Evolutionary conservation across 2,113 vertebrate species (phyloP).

Genomic region (Mesocricetus auratus): DNA sequence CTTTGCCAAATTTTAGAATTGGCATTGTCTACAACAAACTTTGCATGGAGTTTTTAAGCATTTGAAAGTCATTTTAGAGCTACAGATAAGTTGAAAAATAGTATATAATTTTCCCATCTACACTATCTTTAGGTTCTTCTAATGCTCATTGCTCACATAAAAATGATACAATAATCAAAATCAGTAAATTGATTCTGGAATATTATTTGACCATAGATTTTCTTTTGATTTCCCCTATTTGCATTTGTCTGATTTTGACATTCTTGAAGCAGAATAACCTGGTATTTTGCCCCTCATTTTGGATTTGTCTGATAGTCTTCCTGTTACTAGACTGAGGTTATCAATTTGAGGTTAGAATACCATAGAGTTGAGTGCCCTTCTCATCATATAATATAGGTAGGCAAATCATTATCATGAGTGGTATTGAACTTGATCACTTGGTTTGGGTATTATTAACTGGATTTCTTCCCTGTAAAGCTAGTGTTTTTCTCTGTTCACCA

Average conservation of each 20-base stretch:
- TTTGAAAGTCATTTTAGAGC: neutral
- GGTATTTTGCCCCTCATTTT: conserved; percentile 13
- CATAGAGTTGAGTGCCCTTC: neutral
- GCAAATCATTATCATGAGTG: neutral
- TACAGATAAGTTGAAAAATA: conserved; percentile 28
- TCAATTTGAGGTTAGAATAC: neutral
- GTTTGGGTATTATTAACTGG: neutral
- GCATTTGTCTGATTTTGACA: neutral
- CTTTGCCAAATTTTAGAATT: conserved; percentile 39
- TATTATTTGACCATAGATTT: neutral
- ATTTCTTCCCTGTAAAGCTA: neutral
- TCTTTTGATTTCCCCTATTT: neutral
- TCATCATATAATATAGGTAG: neutral
- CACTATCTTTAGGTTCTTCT: neutral
- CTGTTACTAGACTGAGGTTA: conserved; percentile 1
- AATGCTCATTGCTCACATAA: neutral
- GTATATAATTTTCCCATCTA: neutral
- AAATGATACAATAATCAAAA: neutral
- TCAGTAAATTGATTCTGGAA: neutral
- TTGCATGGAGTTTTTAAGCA: conserved; percentile 5
- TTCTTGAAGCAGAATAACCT: neutral
- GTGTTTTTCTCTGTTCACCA: neutral
- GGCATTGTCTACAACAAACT: conserved; percentile 12
- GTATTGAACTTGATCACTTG: neutral
- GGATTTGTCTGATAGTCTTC: neutral